phyloP scores from a whole-genome alignment of 1,140 invertebrate genomes.

The Pygmarrhopalites habei region DNA sequence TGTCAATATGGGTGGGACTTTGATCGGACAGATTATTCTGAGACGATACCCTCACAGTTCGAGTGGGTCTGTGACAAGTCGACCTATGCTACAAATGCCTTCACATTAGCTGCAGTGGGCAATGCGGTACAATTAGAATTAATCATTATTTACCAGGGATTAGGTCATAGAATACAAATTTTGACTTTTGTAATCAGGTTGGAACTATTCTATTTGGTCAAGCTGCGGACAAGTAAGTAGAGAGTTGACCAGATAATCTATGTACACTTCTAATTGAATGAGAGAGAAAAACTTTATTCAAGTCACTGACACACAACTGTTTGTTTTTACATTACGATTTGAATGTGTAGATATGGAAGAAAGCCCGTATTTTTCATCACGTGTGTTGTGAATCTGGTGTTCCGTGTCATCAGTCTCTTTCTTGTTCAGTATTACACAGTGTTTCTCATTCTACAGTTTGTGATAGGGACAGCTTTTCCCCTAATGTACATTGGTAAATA shows the following conservation, averaged over 20 bases:
- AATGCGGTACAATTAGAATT: too few species aligned
- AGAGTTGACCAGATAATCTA: too few species aligned
- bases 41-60: slow-evolving; percentile 31
- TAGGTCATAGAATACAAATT: too few species aligned
- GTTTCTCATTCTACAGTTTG: slow-evolving; percentile 28
- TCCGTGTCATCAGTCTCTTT: slow-evolving; percentile 32
- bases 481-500: slow-evolving; percentile 28
- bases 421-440: slow-evolving; percentile 5
- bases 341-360: slow-evolving; percentile 33
- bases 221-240: slow-evolving; percentile 31
- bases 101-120: slow-evolving; percentile 26
- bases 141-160: too few species aligned
- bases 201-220: slow-evolving; percentile 34
- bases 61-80: slow-evolving; percentile 34
- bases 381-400: slow-evolving; percentile 30
- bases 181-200: too few species aligned
- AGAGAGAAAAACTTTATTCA: too few species aligned
- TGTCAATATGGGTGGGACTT: slow-evolving; percentile 34
- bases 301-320: too few species aligned
- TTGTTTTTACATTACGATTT: too few species aligned
- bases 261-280: too few species aligned
- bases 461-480: slow-evolving; percentile 35
- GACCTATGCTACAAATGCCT: slow-evolving; percentile 29
- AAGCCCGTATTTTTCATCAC: slow-evolving; percentile 38
- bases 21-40: slow-evolving; percentile 33